Evolutionary conservation across 2,797 vertebrate species (phyloP).

Genomic region (Pampus argenteus): DNA sequence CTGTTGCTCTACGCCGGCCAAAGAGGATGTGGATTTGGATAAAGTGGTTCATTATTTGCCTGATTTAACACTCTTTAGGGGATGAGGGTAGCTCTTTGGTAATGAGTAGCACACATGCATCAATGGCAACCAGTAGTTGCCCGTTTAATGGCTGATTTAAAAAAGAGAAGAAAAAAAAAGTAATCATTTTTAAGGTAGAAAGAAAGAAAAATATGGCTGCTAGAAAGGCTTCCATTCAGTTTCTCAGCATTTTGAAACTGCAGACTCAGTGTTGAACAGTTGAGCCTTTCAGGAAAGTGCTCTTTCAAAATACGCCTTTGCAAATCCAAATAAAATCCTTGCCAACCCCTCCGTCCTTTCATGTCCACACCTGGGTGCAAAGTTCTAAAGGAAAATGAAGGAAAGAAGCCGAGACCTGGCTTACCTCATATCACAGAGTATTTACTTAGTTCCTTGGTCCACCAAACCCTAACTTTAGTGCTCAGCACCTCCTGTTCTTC

Average conservation of each 20-base stretch:
- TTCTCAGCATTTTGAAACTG: slow-evolving; percentile 69
- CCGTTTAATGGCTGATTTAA: slow-evolving; percentile 44
- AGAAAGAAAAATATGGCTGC: slow-evolving; percentile 65
- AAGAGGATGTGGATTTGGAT: slow-evolving; percentile 69
- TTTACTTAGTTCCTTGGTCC: slow-evolving; percentile 76
- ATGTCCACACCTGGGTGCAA: slow-evolving; percentile 84
- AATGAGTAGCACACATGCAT: slow-evolving; percentile 46
- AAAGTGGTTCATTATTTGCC: slow-evolving; percentile 70
- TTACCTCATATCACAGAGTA: slow-evolving; percentile 79
- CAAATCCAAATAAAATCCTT: slow-evolving; percentile 83
- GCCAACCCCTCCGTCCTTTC: slow-evolving; percentile 79
- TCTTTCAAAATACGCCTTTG: slow-evolving; percentile 75
- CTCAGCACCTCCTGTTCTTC: slow-evolving; percentile 64
- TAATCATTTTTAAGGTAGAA: slow-evolving; percentile 53
- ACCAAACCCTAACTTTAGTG: slow-evolving; percentile 68
- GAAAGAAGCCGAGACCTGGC: slow-evolving; percentile 62
- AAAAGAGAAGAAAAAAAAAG: slow-evolving; percentile 11
- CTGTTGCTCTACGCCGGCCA: slow-evolving; percentile 22
- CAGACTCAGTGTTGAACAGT: slow-evolving; percentile 77
- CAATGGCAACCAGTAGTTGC: slow-evolving; percentile 36
- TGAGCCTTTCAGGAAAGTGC: slow-evolving; percentile 77
- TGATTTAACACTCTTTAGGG: slow-evolving; percentile 45
- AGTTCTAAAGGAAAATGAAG: slow-evolving; percentile 72
- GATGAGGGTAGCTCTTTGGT: slow-evolving; percentile 41
- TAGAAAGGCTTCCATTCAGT: slow-evolving; percentile 82